These are phyloP conservation scores for Cladopsammia gracilis DNA, from an alignment of 64 coral and sea anemone species.

Conservation along the genomic window DNA sequence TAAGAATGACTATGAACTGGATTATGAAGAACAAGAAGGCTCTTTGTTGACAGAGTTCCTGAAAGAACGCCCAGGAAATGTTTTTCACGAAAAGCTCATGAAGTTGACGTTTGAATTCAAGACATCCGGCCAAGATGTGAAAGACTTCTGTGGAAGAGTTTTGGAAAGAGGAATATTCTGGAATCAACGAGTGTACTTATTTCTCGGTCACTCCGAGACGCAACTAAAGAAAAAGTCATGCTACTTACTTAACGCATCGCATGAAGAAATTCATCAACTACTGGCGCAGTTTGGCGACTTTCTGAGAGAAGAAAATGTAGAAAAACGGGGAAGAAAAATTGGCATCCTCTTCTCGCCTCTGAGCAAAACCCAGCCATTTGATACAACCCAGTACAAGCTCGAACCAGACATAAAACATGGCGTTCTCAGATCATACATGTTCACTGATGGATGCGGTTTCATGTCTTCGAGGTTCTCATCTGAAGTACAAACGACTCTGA, in stretches of 20 bases:
- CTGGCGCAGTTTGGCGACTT: slow-evolving; percentile 60
- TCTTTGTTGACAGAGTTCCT: slow-evolving; percentile 3
- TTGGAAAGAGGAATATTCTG: slow-evolving; percentile 42
- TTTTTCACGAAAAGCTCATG: neutral
- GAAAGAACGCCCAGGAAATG: neutral
- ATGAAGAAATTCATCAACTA: slow-evolving; percentile 68
- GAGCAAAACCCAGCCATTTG: slow-evolving; percentile 11
- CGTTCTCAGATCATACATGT: slow-evolving; percentile 42
- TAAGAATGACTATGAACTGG: neutral
- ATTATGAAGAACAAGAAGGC: neutral
- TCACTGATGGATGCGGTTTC: slow-evolving; percentile 71
- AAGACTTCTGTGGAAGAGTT: neutral
- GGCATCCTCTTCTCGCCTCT: slow-evolving; percentile 64
- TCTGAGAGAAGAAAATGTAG: slow-evolving; percentile 15
- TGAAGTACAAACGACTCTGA: slow-evolving; percentile 11
- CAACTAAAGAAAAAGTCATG: slow-evolving; percentile 67
- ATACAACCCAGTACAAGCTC: neutral
- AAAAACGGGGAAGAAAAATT: slow-evolving; percentile 33
- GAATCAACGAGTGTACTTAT: slow-evolving; percentile 30
- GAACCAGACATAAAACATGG: slow-evolving; percentile 23
- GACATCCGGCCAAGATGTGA: neutral
- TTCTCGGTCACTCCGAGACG: slow-evolving; percentile 66
- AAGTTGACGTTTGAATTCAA: slow-evolving; percentile 6
- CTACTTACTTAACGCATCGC: slow-evolving; percentile 49
- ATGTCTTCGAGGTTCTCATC: slow-evolving; percentile 51